A percentile compares a stretch with the other conserved stretches of the same genome.
These are phyloP conservation scores for Heteropelma amictum DNA, from an alignment of 2,888 invertebrate species.

Conservation along the genomic window DNA sequence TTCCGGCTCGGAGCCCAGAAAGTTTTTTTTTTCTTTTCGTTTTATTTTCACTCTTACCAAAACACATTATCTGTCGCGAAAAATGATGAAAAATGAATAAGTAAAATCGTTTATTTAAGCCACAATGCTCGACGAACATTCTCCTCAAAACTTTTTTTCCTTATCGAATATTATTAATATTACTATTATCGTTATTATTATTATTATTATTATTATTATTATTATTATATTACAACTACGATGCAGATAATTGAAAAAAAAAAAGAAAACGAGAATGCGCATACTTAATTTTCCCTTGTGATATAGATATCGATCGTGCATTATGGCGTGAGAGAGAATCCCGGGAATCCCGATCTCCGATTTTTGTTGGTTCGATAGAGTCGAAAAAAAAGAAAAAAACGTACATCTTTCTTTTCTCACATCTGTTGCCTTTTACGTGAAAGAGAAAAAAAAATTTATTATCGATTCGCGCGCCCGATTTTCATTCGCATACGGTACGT, in stretches of 20 bases:
- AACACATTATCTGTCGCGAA: slow-evolving; percentile 27
- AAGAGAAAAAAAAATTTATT: slow-evolving; percentile 25
- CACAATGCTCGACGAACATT: slow-evolving; percentile 37
- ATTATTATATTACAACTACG: slow-evolving; percentile 15
- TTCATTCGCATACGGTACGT: slow-evolving; percentile 49
- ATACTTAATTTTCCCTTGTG: slow-evolving; percentile 75
- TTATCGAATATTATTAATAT: slow-evolving; percentile 37
- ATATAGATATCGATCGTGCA: slow-evolving; percentile 61
- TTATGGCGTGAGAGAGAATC: slow-evolving; percentile 54
- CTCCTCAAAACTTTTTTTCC: slow-evolving; percentile 32
- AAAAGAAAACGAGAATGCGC: slow-evolving; percentile 58
- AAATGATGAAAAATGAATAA: slow-evolving; percentile 9
- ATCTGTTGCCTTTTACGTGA: slow-evolving; percentile 3
- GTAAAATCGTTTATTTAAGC: slow-evolving; percentile 50
- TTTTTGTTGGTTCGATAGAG: slow-evolving; percentile 50
- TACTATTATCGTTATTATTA: slow-evolving; percentile 33
- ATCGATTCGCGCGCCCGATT: slow-evolving; percentile 29
- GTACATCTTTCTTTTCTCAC: slow-evolving; percentile 19
- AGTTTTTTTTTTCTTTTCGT: slow-evolving; percentile 15
- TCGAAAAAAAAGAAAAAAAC: slow-evolving; percentile 29
- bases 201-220: slow-evolving; percentile 25
- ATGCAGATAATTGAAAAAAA: slow-evolving; percentile 42
- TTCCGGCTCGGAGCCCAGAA: slow-evolving; percentile 45
- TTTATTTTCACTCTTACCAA: slow-evolving; percentile 27
- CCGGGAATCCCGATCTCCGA: slow-evolving; percentile 51